Evolutionary conservation across 2,888 invertebrate genomes (phyloP).

Genomic region (Coleophora deauratella): DNA sequence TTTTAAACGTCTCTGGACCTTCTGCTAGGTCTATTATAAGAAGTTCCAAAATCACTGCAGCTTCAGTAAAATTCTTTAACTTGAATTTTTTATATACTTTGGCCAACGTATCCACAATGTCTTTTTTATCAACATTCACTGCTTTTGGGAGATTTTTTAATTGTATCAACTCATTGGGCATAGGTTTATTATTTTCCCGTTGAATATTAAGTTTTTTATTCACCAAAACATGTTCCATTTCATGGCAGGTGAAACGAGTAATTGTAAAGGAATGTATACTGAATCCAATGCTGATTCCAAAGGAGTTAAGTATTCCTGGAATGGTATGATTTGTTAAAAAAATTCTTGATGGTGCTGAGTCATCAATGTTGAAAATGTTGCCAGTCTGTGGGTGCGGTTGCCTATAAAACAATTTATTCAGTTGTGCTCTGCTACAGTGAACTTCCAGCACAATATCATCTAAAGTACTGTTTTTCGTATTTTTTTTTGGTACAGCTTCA

Average conservation of each 20-base stretch:
- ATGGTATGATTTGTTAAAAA: neutral
- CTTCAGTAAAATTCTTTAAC: too few relatives aligned
- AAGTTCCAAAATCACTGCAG: too few relatives aligned
- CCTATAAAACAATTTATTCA: conserved; percentile 33
- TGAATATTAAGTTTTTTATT: conserved; percentile 22
- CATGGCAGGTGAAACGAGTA: conserved; percentile 14
- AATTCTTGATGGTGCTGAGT: conserved; percentile 21
- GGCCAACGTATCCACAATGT: too few relatives aligned
- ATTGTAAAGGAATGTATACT: too few relatives aligned
- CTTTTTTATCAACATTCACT: neutral
- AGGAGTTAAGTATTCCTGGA: too few relatives aligned
- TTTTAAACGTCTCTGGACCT: conserved; percentile 3
- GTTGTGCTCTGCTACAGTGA: conserved; percentile 29
- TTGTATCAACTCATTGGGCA: conserved; percentile 16
- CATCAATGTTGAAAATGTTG: conserved; percentile 33
- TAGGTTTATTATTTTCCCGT: conserved; percentile 2
- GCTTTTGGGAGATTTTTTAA: conserved; percentile 2
- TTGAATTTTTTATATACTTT: too few relatives aligned
- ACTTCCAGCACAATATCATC: conserved; percentile 32
- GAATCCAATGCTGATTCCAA: too few relatives aligned
- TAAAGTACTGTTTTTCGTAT: neutral
- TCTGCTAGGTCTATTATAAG: conserved; percentile 22
- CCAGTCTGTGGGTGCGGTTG: conserved; percentile 25
- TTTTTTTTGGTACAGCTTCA: neutral
- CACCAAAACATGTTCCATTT: conserved; percentile 26